Evolutionary conservation across 2,888 invertebrate species (phyloP), one percentile per base, ranked within the genome.

Genomic region (Lingula anatina): DNA sequence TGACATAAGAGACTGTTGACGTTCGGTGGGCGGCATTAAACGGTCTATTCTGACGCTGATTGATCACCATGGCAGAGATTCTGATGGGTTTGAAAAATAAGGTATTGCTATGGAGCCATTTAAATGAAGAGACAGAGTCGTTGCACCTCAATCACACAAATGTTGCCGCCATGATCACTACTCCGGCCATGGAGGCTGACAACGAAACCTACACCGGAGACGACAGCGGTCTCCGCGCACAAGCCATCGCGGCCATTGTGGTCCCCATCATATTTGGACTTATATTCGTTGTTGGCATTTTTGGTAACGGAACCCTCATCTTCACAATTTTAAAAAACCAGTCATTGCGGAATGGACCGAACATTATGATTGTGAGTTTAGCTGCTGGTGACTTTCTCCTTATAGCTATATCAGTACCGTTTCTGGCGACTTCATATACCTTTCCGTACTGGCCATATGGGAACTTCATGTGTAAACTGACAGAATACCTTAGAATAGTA

Each of bases 381-480:
- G 89, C 91, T 0, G 73, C 90, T 7, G 91, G 91, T 0, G 92
- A 92, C 75, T 81, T 92, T 15, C 68, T 84, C 55, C 86, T 91
- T 2, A 87, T 91, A 67, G 76, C 90, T 51, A 86, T 87, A 0
- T 86, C 88, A 49, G 89, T 90, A 5, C 90, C 90, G 0, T 87
- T 90, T 55, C 82, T 89, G 0, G 87, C 90, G 1, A 86, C 88
- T 2, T 83, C 91, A 15, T 94, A 91, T 79, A 88, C 90, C 0
- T 79, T 90, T 55, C 87, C 88, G 56, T 86, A 86, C 0, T 94
- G 91, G 90, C 92, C 93, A 0, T 94, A 89, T 83, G 93, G 93
- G 2, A 82, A 82, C 45, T 82, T 86, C 23, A 89, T 93, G 61
- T 95, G 79, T 55, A 73, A 75, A 51, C 49, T 77, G 87, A 89